Evolutionary conservation across 2,797 vertebrate genomes (phyloP).

Genomic region (Avahi laniger): DNA sequence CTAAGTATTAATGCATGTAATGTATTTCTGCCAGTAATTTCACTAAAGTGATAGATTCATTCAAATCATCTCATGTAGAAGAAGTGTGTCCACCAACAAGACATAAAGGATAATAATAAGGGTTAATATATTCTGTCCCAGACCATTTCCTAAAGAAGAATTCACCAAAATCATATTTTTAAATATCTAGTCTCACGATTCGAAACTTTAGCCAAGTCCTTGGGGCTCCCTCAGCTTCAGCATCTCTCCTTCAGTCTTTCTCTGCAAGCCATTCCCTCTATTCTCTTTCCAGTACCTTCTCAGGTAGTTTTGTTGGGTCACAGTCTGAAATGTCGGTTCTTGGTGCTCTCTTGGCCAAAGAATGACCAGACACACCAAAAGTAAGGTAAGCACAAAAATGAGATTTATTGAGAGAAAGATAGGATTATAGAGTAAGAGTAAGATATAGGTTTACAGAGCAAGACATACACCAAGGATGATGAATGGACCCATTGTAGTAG

Average conservation of each 20-base stretch:
- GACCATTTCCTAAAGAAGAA: background rate
- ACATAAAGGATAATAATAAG: background rate
- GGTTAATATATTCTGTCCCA: background rate
- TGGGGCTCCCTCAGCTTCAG: background rate
- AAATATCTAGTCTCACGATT: background rate
- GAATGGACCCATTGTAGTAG: no score
- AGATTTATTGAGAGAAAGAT: no score
- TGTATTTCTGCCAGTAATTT: background rate
- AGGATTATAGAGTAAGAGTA: no score
- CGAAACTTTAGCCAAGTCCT: background rate
- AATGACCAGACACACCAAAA: no score
- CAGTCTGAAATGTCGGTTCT: no score
- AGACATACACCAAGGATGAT: no score
- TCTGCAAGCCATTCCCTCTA: background rate
- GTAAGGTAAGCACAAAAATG: no score
- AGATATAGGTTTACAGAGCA: no score
- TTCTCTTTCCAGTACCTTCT: background rate
- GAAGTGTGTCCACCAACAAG: background rate
- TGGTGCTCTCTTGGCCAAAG: no score
- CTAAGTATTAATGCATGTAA: background rate
- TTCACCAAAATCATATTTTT: background rate
- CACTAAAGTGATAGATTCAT: background rate
- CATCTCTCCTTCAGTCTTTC: background rate
- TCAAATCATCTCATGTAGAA: background rate
- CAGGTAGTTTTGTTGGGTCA: background rate